phyloP scores from a whole-genome alignment of 2,888 invertebrate genomes.

The Drosophila niveifrons region DNA sequence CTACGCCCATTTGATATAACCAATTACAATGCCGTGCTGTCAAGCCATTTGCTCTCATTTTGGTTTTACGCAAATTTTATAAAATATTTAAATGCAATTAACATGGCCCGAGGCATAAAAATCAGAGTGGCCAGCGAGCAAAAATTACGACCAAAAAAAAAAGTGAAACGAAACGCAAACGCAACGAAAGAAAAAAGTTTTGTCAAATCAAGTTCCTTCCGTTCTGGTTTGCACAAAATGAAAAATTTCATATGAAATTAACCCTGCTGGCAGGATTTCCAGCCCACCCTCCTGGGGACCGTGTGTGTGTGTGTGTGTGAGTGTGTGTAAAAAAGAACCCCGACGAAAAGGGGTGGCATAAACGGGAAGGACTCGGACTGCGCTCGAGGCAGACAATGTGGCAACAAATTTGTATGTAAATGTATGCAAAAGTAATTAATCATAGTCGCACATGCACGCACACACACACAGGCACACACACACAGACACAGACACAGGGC shows the following conservation, averaged over 20 bases:
- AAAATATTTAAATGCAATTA: conserved; percentile 79
- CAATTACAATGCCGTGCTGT: conserved; percentile 37
- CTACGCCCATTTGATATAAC: conserved; percentile 13
- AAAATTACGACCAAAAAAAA: not conserved
- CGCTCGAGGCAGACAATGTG: conserved; percentile 75
- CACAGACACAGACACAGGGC: conserved; percentile 36
- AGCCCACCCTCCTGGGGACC: conserved; percentile 35
- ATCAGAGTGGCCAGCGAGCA: conserved; percentile 37
- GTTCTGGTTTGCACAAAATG: conserved; percentile 71
- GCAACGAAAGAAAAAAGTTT: conserved; percentile 57
- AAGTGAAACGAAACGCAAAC: not conserved
- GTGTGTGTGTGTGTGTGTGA: not conserved
- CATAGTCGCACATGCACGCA: conserved; percentile 79
- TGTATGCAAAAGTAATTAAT: conserved; percentile 81
- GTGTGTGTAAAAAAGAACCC: conserved; percentile 64
- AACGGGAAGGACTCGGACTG: conserved; percentile 24
- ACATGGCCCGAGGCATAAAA: conserved; percentile 51
- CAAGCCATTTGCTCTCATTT: conserved; percentile 28
- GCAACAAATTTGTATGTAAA: conserved; percentile 82
- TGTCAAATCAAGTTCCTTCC: conserved; percentile 80
- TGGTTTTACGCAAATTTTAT: conserved; percentile 65
- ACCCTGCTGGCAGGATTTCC: conserved; percentile 66
- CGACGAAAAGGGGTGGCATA: conserved; percentile 24
- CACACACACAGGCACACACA: conserved; percentile 42
- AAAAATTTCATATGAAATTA: conserved; percentile 80